These are phyloP conservation scores for Meda fulgida DNA, from an alignment of 2,797 vertebrate genomes.

Conservation along the genomic window DNA sequence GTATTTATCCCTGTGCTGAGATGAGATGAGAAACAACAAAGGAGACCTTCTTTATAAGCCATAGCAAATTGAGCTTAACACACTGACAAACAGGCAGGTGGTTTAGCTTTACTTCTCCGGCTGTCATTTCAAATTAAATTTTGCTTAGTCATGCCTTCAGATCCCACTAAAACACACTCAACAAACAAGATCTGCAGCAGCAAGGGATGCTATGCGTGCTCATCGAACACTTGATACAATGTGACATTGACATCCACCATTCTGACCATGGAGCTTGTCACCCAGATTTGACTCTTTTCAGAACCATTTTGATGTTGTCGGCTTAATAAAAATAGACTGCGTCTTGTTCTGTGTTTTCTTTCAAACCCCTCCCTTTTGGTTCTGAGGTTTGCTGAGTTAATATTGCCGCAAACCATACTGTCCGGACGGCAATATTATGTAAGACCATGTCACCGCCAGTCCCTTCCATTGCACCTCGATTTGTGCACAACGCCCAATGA, in stretches of 20 bases:
- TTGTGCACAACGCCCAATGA: conserved; percentile 32
- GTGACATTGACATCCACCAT: conserved; percentile 30
- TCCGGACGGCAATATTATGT: conserved; percentile 17
- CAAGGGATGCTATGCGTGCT: not conserved
- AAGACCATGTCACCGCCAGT: not conserved
- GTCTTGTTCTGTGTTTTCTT: conserved; percentile 9
- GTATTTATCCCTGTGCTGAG: conserved; percentile 19
- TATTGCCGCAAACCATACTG: conserved; percentile 2
- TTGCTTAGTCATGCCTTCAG: conserved; percentile 30
- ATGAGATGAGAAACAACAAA: conserved; percentile 23
- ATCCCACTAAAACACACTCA: conserved; percentile 13
- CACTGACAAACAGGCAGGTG: conserved; percentile 35
- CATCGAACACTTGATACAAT: conserved; percentile 24
- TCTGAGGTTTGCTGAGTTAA: conserved; percentile 17
- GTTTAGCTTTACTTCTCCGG: conserved; percentile 54
- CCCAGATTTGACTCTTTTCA: conserved; percentile 31
- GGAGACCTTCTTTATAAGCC: conserved; percentile 44
- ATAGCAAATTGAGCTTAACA: conserved; percentile 36
- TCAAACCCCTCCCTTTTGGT: not conserved
- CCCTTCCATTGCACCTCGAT: not conserved
- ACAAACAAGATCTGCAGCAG: conserved; percentile 16
- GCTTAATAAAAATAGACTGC: conserved; percentile 27
- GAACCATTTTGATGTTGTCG: conserved; percentile 2
- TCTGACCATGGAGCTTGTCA: conserved; percentile 17
- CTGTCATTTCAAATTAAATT: conserved; percentile 57